Conservation (phyloP, 2,888 invertebrate genomes). For the Trissolcus brochymenae region DNA sequence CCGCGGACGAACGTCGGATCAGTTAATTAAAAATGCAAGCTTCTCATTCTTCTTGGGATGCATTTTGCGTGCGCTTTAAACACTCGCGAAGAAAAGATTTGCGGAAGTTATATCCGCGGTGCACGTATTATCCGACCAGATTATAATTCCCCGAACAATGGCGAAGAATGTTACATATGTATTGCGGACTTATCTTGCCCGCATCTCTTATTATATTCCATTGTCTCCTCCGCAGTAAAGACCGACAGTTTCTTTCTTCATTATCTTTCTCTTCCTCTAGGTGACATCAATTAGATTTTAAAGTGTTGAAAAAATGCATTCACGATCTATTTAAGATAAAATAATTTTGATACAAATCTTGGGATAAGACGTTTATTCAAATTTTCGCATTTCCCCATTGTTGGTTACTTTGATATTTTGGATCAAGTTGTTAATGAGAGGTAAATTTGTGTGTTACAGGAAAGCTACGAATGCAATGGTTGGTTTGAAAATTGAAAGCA, state of each 20-base stretch:
- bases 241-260: constrained; percentile 14
- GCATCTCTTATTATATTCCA: constrained; percentile 53
- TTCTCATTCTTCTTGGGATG: constrained; percentile 23
- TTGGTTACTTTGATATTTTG: background rate
- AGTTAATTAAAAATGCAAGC: constrained; percentile 43
- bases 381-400: background rate
- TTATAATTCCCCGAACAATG: constrained; percentile 49
- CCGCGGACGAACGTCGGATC: constrained; percentile 11
- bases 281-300: constrained; percentile 13
- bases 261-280: constrained; percentile 7
- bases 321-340: no score
- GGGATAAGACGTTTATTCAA: background rate
- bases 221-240: constrained; percentile 30
- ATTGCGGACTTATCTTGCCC: constrained; percentile 45
- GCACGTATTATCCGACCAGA: constrained; percentile 30
- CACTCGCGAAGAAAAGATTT: constrained; percentile 23
- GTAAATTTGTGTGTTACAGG: background rate
- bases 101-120: constrained; percentile 32
- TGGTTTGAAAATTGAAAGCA: background rate
- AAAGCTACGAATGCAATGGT: background rate
- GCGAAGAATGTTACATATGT: constrained; percentile 48
- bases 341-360: no score
- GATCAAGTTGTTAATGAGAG: no score
- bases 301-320: no score
- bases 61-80: constrained; percentile 33